Evolutionary conservation across 23 tunicate genomes (phyloP), one percentile per base, ranked within the genome.

Genomic region (Aplidium turbinatum): DNA sequence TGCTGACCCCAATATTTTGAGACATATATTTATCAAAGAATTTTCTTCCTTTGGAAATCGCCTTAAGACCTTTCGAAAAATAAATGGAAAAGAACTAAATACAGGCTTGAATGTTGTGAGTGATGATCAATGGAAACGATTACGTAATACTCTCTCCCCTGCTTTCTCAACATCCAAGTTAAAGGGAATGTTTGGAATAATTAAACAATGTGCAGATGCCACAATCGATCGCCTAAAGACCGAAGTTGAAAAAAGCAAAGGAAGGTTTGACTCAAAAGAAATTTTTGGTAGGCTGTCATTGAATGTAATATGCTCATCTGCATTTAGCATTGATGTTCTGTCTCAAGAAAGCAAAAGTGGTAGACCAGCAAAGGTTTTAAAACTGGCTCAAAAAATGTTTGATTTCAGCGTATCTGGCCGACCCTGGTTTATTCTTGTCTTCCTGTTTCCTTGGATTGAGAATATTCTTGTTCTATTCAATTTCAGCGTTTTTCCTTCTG

Each of bases 51-150:
- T 88, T 71, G 38, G 74, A 32, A 48, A 68, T 19, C 55, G 79
- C 6, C n/a, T 48, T 70, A 86, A 73, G 50, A 50, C 23, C 6
- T 78, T 86, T 1, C 39, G 19, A 28, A 72, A 34, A 27, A 27
- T 79, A 26, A 72, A 51, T 39, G 93, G 93, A 20, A 79, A 86
- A 69, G 84, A 75, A 69, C 39, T 89, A 67, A 82, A 82, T 33
- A 50, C 27, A 25, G 58, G 75, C 5, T 39, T 89, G 36, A 82
- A 70, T 31, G 64, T 61, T n/a, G 75, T 64, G 16, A 26, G 30
- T 39, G 96, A 89, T 5, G 68, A 70, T 13, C 96, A 89, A 29
- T 89, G 96, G 96, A 89, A 89, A 62, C 42, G 96, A 47, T 25
- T 70, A 47, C 57, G 90, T 29, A 47, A 52, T 1, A 82, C 84